Percentiles rank a stretch among this genome's conserved stretches.
These are phyloP conservation scores for Prosapia bicincta DNA, from an alignment of 2,888 invertebrate genomes.

Conservation along the genomic window DNA sequence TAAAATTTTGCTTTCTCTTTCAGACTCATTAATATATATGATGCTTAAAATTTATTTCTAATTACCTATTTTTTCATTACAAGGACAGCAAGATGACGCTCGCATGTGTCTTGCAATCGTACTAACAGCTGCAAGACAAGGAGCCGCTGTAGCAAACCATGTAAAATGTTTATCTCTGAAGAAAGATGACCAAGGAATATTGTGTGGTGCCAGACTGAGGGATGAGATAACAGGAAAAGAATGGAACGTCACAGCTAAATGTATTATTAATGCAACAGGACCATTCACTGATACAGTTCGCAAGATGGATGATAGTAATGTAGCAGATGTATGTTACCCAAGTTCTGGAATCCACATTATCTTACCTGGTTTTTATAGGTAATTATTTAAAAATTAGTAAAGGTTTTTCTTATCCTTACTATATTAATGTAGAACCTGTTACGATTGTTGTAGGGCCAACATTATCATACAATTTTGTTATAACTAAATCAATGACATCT, in stretches of 20 bases:
- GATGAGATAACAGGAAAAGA: conserved; percentile 81
- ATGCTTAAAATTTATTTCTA: too few species aligned
- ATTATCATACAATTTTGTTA: too few species aligned
- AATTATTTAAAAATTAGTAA: conserved; percentile 19
- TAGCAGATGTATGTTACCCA: conserved; percentile 87
- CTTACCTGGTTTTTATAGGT: conserved; percentile 94
- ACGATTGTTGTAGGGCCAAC: too few species aligned
- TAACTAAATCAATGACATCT: too few species aligned
- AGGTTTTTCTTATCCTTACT: too few species aligned
- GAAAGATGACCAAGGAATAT: conserved; percentile 48
- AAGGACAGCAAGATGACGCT: conserved; percentile 98
- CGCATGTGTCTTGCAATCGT: conserved; percentile 97
- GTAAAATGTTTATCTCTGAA: conserved; percentile 50
- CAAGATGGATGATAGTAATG: conserved; percentile 85
- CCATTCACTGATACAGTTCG: conserved; percentile 94
- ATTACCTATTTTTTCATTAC: background rate
- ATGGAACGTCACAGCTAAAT: conserved; percentile 85
- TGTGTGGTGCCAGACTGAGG: conserved; percentile 68
- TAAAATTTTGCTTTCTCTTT: too few species aligned
- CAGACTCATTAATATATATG: too few species aligned
- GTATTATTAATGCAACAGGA: conserved; percentile 96
- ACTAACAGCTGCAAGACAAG: conserved; percentile 90
- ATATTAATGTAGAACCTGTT: too few species aligned
- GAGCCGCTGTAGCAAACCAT: conserved; percentile 94
- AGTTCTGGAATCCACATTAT: conserved; percentile 98